Base-by-base conservation (phyloP, 2,888 invertebrate species). In the Eumerus sabulonum region DNA sequence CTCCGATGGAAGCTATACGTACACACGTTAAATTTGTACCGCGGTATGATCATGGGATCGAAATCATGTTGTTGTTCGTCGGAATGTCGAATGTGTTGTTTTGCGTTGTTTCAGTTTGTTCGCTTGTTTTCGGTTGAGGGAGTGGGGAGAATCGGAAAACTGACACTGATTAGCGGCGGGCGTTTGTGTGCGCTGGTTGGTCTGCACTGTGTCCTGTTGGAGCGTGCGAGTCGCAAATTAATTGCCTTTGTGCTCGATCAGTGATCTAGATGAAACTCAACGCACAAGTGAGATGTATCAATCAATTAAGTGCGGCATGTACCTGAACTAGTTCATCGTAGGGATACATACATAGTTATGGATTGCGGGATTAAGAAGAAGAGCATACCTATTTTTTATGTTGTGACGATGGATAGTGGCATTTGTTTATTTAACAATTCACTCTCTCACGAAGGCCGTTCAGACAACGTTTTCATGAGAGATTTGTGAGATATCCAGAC, bases 21-120 rank as follows among this genome's bases (percentile, higher is more conserved):
- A 66, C 60, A 63, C 67, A 73, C 68, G 48, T 74, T 64, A 64
- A 56, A 79, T 79, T 74, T 70, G 64, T 68, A 64, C 13, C 47
- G 59, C 77, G 63, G 45, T 35, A 68, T 42, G 47, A 67, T 45
- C 53, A 60, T 27, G 53, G 35, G 44, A 76, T 71, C 62, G 56
- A 50, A 63, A 16, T 57, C 72, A 59, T 72, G 72, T 63, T 66
- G 50, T 76, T 77, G 56, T 44, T 63, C 36, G 42, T 12, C 27
- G 73, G 67, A 67, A 77, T 77, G 77, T 73, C 48, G 67, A 62
- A 67, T 62, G 36, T 16, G 72, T 76, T 71, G 66, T 76, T 71
- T 38, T 45, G 40, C 51, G 59, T 56, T 27, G 27, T 27, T 27
- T 27, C 27, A 4, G 27, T 27, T n/a, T 27, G 27, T 27, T 27